Conservation (phyloP, 2,888 invertebrate species). For the Drosophila meridionalis region DNA sequence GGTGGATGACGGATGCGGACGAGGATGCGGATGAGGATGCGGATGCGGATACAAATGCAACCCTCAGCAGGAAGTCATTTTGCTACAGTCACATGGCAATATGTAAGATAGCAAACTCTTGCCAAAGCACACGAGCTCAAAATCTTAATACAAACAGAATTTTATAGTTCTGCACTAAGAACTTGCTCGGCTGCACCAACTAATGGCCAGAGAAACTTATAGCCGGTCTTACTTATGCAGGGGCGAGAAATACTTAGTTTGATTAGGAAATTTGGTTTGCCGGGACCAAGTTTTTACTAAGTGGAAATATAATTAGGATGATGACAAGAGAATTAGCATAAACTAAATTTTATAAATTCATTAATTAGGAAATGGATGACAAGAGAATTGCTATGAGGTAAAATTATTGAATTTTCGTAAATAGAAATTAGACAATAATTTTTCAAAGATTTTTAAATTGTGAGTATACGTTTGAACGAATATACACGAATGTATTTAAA, state of each 20-base stretch:
- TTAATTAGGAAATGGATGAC: too few relatives aligned
- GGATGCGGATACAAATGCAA: conserved; percentile 33
- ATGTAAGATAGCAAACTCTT: conserved; percentile 18
- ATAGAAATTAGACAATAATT: too few relatives aligned
- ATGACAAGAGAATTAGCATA: too few relatives aligned
- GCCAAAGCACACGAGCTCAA: conserved; percentile 23
- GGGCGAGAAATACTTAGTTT: neutral
- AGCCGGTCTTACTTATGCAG: neutral
- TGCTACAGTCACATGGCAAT: conserved; percentile 56
- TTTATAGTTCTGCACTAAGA: conserved; percentile 12
- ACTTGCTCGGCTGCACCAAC: neutral
- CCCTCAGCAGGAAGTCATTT: conserved; percentile 71
- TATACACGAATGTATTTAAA: too few relatives aligned
- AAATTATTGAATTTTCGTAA: too few relatives aligned
- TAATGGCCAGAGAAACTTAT: neutral
- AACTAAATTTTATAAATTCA: too few relatives aligned
- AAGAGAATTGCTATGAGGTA: too few relatives aligned
- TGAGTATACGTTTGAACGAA: too few relatives aligned
- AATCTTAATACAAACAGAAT: conserved; percentile 45
- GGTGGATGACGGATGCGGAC: neutral
- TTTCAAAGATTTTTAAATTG: too few relatives aligned
- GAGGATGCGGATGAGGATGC: conserved; percentile 35
- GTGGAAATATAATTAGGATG: neutral
- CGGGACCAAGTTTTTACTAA: neutral
- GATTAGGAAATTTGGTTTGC: neutral